Base-by-base conservation (phyloP, 1,140 invertebrate species). In the Panonychus citri region DNA sequence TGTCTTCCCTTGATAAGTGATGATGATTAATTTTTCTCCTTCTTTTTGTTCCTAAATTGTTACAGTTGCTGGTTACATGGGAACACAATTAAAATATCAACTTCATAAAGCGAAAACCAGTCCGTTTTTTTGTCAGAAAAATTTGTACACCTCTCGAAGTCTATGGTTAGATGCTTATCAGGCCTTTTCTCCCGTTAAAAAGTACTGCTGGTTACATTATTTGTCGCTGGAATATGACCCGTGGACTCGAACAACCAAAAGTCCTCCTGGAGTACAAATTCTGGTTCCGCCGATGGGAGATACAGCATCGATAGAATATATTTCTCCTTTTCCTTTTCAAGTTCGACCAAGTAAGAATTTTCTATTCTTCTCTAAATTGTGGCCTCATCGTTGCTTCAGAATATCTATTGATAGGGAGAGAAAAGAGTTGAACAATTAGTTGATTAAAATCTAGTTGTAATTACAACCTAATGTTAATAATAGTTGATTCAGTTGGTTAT, bases 61-160 rank as follows among this genome's bases (percentile, higher is more conserved):
- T 5, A 46, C 27, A 37, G 55, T 57, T 28, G 27, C 55, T 15
- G 55, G 55, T 12, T 50, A 57, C 25, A 34, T 28, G 46, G 55
- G 55, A 5, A 57, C 42, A 19, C 55, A 57, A 37, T 15, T 57
- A 8, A 39, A 57, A 13, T 28, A 28, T 21, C n/a, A 50, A 21
- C 49, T 57, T 13, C n/a, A 57, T 28, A 37, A 26, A 54, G 26
- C 26, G 25, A 51, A 51, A 0, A 51, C 24, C 7, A 25, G 28
- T 37, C 53, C 30, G 25, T 26, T 54, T 27, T 39, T 40, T 39
- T 39, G 53, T 39, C 53, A 24, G 15, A 39, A n/a, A 15, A 26
- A 39, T 54, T 21, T 40, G 17, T 54, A 26, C 19, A 54, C 53
- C 8, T 7, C 30, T 39, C 28, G 24, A 39, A 25, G 24, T 25